Evolutionary conservation across 2,113 vertebrate genomes (phyloP).

Genomic region (Brienomyrus brachyistius): DNA sequence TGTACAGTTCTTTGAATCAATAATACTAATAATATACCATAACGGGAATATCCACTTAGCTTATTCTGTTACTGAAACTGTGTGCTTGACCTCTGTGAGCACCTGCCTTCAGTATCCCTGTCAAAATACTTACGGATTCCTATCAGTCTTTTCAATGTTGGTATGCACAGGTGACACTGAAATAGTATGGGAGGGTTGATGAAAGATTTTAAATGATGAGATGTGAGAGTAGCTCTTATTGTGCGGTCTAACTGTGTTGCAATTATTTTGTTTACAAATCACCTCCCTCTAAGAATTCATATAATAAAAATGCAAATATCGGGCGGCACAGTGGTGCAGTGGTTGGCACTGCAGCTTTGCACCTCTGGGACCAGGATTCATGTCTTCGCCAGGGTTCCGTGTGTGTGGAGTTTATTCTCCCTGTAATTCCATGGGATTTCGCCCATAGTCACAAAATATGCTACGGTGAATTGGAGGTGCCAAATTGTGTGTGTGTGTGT

Average conservation of each 20-base stretch:
- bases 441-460: not conserved
- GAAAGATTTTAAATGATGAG: not conserved
- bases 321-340: not conserved
- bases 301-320: not conserved
- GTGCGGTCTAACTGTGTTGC: not conserved
- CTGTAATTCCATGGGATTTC: not conserved
- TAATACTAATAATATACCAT: not conserved
- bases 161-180: not conserved
- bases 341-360: not conserved
- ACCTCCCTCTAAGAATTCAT: not conserved
- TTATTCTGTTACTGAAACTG: not conserved
- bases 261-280: not conserved
- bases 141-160: not conserved
- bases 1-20: not conserved
- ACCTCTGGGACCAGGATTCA: not conserved
- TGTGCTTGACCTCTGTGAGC: not conserved
- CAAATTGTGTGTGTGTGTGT: not conserved
- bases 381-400: not conserved
- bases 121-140: not conserved
- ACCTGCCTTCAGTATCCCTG: not conserved
- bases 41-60: not conserved
- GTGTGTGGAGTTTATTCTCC: not conserved
- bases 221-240: not conserved
- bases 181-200: not conserved
- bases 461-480: not conserved